A percentile compares a stretch with the other conserved stretches of the same genome.
These are phyloP conservation scores for Stichopus horrens DNA, from an alignment of 53 echinoderm and acorn worm genomes.

Conservation along the genomic window DNA sequence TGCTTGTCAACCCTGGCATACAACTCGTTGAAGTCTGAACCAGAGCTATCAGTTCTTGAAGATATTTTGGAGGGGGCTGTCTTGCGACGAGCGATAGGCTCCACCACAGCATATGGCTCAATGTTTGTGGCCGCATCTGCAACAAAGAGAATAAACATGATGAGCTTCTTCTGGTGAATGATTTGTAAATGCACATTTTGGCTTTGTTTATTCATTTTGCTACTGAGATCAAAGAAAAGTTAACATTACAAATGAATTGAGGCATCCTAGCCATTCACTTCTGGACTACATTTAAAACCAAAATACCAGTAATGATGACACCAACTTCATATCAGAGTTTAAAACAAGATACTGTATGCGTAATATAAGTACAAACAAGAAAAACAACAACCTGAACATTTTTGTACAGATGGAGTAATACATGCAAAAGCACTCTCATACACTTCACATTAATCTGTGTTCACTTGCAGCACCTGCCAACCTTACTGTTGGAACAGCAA, in stretches of 20 bases:
- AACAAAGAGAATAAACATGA: not conserved
- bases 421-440: too few relatives aligned
- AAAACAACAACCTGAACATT: too few relatives aligned
- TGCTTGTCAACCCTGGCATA: slow-evolving; percentile 64
- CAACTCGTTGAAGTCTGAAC: slow-evolving; percentile 49
- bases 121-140: slow-evolving; percentile 45
- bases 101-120: slow-evolving; percentile 76
- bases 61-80: slow-evolving; percentile 25
- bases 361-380: too few relatives aligned
- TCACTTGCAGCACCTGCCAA: not conserved
- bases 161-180: not conserved
- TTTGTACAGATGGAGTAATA: too few relatives aligned
- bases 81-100: slow-evolving; percentile 24
- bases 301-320: too few relatives aligned
- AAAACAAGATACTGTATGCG: too few relatives aligned
- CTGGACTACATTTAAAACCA: too few relatives aligned
- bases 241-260: too few relatives aligned
- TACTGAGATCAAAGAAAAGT: too few relatives aligned
- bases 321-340: too few relatives aligned
- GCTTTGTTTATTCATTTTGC: too few relatives aligned
- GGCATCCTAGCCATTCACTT: too few relatives aligned
- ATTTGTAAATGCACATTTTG: not conserved
- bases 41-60: slow-evolving; percentile 11
- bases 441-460: not conserved
- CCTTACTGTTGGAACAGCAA: not conserved